A percentile compares a stretch with the other conserved stretches of the same genome.
Evolutionary conservation across 2,113 vertebrate genomes (phyloP).

Genomic region (Litocranius walleri): DNA sequence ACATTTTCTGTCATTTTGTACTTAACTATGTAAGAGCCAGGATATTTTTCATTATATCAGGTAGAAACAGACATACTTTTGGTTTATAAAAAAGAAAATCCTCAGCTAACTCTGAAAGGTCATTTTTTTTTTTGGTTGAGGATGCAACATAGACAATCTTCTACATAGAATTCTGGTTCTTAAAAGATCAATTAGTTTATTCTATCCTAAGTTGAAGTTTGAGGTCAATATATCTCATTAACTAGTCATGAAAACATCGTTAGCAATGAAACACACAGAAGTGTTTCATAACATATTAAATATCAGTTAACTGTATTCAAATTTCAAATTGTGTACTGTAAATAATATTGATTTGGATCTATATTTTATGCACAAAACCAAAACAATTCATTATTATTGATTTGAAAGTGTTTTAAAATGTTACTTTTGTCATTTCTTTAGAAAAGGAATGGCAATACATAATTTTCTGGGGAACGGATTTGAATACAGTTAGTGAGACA

Average conservation of each 20-base stretch:
- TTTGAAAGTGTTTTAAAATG: conserved; percentile 68
- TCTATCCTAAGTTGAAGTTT: neutral
- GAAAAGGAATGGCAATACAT: conserved; percentile 55
- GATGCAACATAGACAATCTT: neutral
- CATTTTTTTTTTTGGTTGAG: neutral
- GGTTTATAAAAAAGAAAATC: neutral
- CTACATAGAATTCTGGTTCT: neutral
- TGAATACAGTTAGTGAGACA: conserved; percentile 80
- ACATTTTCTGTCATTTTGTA: neutral
- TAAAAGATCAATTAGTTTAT: conserved; percentile 17
- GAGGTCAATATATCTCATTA: conserved; percentile 41
- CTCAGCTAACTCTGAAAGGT: neutral
- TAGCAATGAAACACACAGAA: conserved; percentile 37
- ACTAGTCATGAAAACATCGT: conserved; percentile 48
- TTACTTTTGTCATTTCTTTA: conserved; percentile 61
- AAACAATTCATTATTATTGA: conserved; percentile 65
- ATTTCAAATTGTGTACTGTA: conserved; percentile 33
- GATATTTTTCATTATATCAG: neutral
- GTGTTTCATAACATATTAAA: conserved; percentile 46
- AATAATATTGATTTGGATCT: conserved; percentile 62
- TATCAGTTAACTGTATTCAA: conserved; percentile 34
- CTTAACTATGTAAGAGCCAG: neutral
- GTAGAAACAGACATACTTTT: neutral
- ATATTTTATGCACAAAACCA: conserved; percentile 49
- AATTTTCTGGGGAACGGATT: conserved; percentile 76